phyloP scores from a whole-genome alignment of 1,140 invertebrate genomes.

The Drosophila erecta region DNA sequence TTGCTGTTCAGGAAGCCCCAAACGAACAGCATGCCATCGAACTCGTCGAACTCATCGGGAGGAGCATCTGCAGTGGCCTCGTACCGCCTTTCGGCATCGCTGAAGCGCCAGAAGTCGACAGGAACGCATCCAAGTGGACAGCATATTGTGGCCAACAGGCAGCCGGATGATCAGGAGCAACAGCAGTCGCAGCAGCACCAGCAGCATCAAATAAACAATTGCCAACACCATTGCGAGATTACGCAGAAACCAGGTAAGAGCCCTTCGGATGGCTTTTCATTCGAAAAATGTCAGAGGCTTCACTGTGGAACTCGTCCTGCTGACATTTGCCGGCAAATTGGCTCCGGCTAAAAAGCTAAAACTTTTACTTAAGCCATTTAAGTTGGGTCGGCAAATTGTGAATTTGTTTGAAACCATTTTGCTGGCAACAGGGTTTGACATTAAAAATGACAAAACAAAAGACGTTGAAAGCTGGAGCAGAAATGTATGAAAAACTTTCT shows the following conservation, averaged over 20 bases:
- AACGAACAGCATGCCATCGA: slow-evolving; percentile 68
- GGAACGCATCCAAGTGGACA: slow-evolving; percentile 72
- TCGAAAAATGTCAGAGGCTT: slow-evolving; percentile 23
- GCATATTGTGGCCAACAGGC: slow-evolving; percentile 47
- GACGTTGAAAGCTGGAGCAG: not conserved
- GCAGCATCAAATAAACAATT: slow-evolving; percentile 46
- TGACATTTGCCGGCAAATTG: slow-evolving; percentile 18
- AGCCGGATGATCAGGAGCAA: slow-evolving; percentile 49
- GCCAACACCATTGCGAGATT: slow-evolving; percentile 66
- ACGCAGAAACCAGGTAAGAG: slow-evolving; percentile 72
- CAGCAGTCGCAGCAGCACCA: slow-evolving; percentile 36
- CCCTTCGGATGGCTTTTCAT: slow-evolving; percentile 17
- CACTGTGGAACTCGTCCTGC: slow-evolving; percentile 3
- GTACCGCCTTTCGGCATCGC: slow-evolving; percentile 63
- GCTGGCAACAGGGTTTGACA: slow-evolving; percentile 26
- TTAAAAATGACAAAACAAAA: slow-evolving; percentile 36
- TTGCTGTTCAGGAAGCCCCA: slow-evolving; percentile 60
- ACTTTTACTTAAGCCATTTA: slow-evolving; percentile 37
- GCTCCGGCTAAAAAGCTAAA: not conserved
- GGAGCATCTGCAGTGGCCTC: slow-evolving; percentile 26
- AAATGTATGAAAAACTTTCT: slow-evolving; percentile 4
- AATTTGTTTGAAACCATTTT: slow-evolving; percentile 45
- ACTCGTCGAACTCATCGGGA: slow-evolving; percentile 51
- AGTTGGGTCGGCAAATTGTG: slow-evolving; percentile 10
- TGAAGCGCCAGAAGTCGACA: slow-evolving; percentile 72